Base-by-base conservation (phyloP, 2,113 vertebrate species). In the Murina feae region DNA sequence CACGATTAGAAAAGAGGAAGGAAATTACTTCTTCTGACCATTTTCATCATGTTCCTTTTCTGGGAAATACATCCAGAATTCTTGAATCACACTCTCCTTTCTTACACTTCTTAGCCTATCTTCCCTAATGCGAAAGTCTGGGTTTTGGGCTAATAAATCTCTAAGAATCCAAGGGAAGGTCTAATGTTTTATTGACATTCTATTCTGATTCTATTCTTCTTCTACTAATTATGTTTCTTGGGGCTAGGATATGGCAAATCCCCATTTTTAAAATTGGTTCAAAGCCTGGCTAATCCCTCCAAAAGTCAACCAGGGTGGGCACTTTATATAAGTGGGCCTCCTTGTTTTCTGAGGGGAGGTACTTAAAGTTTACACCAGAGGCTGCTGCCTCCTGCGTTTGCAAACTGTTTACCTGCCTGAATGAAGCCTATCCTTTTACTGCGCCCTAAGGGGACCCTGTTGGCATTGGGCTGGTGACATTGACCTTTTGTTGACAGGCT, bases 1-100 rank as follows among this genome's bases (percentile, higher is more conserved):
- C 37, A 42, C 81, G 82, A 88, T 96, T 88, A 95, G 93, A 90
- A 96, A 96, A 96, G 94, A 88, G 95, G 95, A 97, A 97, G 96
- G 97, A 97, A 97, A 55, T 13, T 2, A 71, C 14, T 20, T 49
- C 75, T 88, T 96, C 76, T 76, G 37, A 75, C 42, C 21, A 23
- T 13, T 75, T 58, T 84, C 84, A 71, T 63, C 74, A 68, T 23
- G 42, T 65, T 74, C 90, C 72, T 95, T 94, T 95, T 94, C 85
- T 93, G 93, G 78, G 21, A 90, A 96, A 69, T 17, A 35, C 20
- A 65, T 91, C 65, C 78, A 35, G 68, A 74, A 51, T 69, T 93
- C 32, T 89, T 47, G 20, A n/a, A 76, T 16, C 47, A 25, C 10
- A 5, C 1, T 58, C 47, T 90, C 44, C 2, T 30, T 80, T 90